These are phyloP conservation scores for Melierax canorus DNA, from an alignment of 2,113 vertebrate species.

Conservation along the genomic window DNA sequence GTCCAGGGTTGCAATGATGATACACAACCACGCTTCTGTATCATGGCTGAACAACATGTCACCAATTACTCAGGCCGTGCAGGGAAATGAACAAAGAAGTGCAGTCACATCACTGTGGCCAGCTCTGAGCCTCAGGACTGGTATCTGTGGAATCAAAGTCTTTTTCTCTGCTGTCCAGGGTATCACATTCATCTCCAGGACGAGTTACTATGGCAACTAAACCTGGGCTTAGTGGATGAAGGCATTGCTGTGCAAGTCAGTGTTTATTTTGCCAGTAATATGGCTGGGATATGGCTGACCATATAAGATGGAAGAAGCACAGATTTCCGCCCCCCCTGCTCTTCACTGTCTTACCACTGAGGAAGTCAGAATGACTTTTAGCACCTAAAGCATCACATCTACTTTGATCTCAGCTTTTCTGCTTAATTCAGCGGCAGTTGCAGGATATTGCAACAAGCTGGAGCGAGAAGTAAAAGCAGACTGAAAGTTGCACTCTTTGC, in stretches of 20 bases:
- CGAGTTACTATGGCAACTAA: slow-evolving; percentile 57
- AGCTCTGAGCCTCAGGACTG: background rate
- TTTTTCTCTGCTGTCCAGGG: slow-evolving; percentile 30
- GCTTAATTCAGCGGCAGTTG: background rate
- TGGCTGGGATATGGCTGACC: background rate
- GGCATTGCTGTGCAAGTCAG: slow-evolving; percentile 2
- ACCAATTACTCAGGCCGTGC: background rate
- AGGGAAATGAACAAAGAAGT: slow-evolving; percentile 4
- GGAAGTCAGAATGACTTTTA: background rate
- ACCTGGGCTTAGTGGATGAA: slow-evolving; percentile 38
- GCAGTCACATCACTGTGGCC: background rate
- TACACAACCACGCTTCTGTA: background rate
- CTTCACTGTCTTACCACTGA: background rate
- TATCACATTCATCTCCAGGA: slow-evolving; percentile 43
- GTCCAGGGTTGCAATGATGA: background rate
- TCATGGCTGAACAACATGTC: background rate
- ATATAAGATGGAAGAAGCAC: background rate
- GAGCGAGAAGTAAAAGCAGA: background rate
- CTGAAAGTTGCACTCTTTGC: background rate
- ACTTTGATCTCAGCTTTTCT: background rate
- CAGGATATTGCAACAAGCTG: background rate
- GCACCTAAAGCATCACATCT: background rate
- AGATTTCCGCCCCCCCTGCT: background rate
- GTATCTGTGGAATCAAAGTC: slow-evolving; percentile 23
- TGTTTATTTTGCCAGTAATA: slow-evolving; percentile 24